Conservation (phyloP, 2,888 invertebrate species). For the Enchytraeus crypticus region DNA sequence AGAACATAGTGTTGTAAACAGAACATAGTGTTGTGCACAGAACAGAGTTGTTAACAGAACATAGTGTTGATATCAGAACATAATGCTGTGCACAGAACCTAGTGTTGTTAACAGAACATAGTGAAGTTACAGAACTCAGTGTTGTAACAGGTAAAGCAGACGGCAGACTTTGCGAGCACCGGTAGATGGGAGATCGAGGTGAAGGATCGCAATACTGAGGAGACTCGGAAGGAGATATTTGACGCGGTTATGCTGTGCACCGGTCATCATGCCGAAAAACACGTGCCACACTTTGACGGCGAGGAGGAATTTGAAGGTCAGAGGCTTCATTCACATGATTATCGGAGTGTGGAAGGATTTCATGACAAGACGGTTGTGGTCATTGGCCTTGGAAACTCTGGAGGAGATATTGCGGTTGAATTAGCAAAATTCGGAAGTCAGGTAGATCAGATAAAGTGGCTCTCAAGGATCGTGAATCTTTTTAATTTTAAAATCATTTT, state of each 20-base stretch:
- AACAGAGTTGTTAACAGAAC: too few species aligned
- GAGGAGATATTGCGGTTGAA: constrained; percentile 50
- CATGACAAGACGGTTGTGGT: constrained; percentile 47
- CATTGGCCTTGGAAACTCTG: constrained; percentile 52
- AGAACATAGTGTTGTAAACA: too few species aligned
- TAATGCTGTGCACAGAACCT: too few species aligned
- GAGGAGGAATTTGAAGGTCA: constrained; percentile 2
- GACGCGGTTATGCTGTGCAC: constrained; percentile 41
- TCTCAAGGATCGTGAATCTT: too few species aligned
- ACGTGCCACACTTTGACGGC: constrained; percentile 29
- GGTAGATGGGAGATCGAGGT: constrained; percentile 40
- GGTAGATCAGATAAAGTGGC: too few species aligned
- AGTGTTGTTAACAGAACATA: too few species aligned
- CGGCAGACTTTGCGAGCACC: constrained; percentile 32
- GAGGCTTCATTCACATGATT: constrained; percentile 24
- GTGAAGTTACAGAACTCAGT: too few species aligned
- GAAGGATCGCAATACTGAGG: constrained; percentile 32
- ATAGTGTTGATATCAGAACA: too few species aligned
- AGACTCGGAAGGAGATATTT: constrained; percentile 27
- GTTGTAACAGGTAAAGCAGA: constrained; percentile 32
- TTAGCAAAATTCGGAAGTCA: constrained; percentile 33
- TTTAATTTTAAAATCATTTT: too few species aligned
- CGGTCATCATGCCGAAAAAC: constrained; percentile 31
- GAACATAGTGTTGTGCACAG: too few species aligned
- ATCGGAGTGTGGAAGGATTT: constrained; percentile 37